These are phyloP conservation scores for Scortum barcoo DNA, from an alignment of 2,113 vertebrate genomes.

Conservation along the genomic window DNA sequence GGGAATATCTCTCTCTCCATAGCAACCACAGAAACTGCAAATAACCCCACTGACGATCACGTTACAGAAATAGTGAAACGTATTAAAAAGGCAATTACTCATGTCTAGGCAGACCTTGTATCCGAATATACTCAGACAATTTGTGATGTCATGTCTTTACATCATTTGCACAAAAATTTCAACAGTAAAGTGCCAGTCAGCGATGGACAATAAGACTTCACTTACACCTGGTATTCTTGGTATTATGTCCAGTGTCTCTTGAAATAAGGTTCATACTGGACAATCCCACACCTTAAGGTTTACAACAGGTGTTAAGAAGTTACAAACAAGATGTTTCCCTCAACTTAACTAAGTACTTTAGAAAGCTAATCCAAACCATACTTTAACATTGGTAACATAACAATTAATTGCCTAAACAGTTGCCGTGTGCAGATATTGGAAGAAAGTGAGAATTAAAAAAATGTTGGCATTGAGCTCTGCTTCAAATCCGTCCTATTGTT, in stretches of 20 bases:
- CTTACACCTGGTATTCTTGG: background rate
- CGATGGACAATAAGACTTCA: background rate
- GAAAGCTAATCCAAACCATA: too few relatives aligned
- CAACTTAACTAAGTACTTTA: too few relatives aligned
- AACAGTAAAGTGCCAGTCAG: background rate
- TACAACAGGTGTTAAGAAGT: too few relatives aligned
- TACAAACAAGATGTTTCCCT: too few relatives aligned
- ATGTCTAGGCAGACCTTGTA: slow-evolving; percentile 3
- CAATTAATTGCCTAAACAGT: too few relatives aligned
- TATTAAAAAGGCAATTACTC: slow-evolving; percentile 26
- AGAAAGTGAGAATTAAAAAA: background rate
- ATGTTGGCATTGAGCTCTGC: too few relatives aligned
- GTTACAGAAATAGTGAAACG: slow-evolving; percentile 39
- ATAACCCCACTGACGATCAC: slow-evolving; percentile 48
- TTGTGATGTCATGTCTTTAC: background rate
- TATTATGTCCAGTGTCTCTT: background rate
- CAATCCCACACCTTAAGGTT: too few relatives aligned
- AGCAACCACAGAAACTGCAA: slow-evolving; percentile 55
- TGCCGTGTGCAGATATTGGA: background rate
- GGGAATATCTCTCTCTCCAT: slow-evolving; percentile 40
- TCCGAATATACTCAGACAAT: slow-evolving; percentile 1
- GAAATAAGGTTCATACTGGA: background rate
- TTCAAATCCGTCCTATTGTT: background rate
- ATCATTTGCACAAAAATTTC: background rate
- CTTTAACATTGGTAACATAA: too few relatives aligned